Evolutionary conservation across 1,140 invertebrate genomes (phyloP), one percentile per base, ranked within the genome.

Genomic region (Eciton burchellii): DNA sequence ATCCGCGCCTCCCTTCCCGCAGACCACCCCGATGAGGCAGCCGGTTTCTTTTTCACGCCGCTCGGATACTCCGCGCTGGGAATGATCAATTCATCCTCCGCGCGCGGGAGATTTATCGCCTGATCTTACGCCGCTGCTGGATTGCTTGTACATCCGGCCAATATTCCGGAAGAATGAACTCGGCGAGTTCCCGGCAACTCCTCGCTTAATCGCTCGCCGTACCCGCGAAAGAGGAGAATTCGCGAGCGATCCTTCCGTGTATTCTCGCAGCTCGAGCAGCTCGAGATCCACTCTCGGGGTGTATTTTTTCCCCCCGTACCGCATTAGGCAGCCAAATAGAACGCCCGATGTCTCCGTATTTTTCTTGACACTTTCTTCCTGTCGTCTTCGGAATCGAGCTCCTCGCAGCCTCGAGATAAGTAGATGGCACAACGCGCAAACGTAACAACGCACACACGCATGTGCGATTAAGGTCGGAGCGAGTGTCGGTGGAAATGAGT

Each of bases 371-470:
- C 63, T 26, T 76, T n/a, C n/a, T n/a, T n/a, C n/a, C 29, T 43
- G 24, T 16, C 14, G 26, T 11, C 41, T 70, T 70, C 68, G 56
- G 29, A n/a, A n/a, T 9, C 29, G 21, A 56, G 41, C 47, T 54
- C 63, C 43, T 43, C 21, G 19, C 29, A n/a, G 12, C 12, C 56
- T 11, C 35, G 35, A 56, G 29, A 56, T 43, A 77, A 68, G 49
- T 57, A 45, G 16, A 79, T 68, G 52, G 56, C 49, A 35, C 24
- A 70, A 35, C 35, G 2, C 35, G 63, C 56, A 68, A 35, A 29
- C 56, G 29, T 14, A 66, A n/a, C n/a, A 54, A n/a, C 45, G 35
- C 35, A 26, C 62, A 68, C 21, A 68, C 74, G 56, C 63, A 29
- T n/a, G 41, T 56, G 63, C 60, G 43, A n/a, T 21, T 62, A 62